These are phyloP conservation scores for Ursus arctos DNA, from an alignment of 2,113 vertebrate genomes.

Conservation along the genomic window DNA sequence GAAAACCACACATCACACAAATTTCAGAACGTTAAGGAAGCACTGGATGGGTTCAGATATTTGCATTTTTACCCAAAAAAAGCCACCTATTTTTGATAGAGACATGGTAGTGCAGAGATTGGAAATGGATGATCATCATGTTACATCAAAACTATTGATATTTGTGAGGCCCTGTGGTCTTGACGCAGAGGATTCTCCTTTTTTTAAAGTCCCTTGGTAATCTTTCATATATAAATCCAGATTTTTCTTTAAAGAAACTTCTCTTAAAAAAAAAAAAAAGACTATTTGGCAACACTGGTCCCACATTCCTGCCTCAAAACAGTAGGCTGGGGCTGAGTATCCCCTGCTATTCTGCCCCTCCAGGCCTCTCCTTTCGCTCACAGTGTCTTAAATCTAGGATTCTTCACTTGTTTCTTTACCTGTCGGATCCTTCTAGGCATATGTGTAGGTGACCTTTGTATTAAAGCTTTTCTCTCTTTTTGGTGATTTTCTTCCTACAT, in stretches of 20 bases:
- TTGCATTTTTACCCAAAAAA: not conserved
- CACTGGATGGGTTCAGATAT: not conserved
- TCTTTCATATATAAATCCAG: not conserved
- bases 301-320: not conserved
- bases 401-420: not conserved
- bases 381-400: not conserved
- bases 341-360: not conserved
- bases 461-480: not conserved
- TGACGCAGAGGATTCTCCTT: not conserved
- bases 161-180: not conserved
- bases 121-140: not conserved
- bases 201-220: not conserved
- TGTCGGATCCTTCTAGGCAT: not conserved
- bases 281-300: not conserved
- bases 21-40: not conserved
- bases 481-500: not conserved
- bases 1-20: not conserved
- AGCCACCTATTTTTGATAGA: not conserved
- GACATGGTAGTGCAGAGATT: not conserved
- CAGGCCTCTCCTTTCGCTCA: not conserved
- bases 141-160: not conserved
- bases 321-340: not conserved
- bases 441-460: not conserved
- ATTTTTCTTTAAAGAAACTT: not conserved
- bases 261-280: not conserved